A percentile compares a stretch with the other conserved stretches of the same genome.
Conservation (phyloP, 1,140 invertebrate genomes). For the Calycopis cecrops region DNA sequence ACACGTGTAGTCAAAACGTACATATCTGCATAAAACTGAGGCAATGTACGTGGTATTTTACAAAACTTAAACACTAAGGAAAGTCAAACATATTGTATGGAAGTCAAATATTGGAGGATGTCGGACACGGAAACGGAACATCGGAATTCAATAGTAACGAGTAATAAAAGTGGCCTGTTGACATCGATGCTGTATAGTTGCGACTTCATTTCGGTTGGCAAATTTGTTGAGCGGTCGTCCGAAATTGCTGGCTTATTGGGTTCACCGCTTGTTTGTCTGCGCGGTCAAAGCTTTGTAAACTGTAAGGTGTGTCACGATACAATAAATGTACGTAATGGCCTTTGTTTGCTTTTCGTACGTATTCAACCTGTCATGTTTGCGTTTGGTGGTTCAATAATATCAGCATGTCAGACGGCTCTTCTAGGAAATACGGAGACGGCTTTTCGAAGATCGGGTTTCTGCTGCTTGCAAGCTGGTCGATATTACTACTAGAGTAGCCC, state of each 20-base stretch:
- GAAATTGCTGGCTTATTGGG: constrained; percentile 65
- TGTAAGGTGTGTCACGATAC: constrained; percentile 43
- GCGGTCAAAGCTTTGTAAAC: constrained; percentile 57
- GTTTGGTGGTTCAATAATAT: not conserved
- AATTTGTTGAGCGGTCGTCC: constrained; percentile 62
- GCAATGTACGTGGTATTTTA: too few relatives aligned
- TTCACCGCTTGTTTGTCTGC: constrained; percentile 53
- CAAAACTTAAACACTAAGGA: not conserved
- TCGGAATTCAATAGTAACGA: constrained; percentile 58
- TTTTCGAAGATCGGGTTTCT: too few relatives aligned
- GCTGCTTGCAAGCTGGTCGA: too few relatives aligned
- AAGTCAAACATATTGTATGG: constrained; percentile 3
- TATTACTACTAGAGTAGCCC: too few relatives aligned
- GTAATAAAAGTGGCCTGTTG: constrained; percentile 62
- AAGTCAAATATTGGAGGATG: constrained; percentile 28
- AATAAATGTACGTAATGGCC: constrained; percentile 43
- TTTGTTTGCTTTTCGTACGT: not conserved
- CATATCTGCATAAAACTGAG: too few relatives aligned
- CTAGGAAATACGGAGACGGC: not conserved
- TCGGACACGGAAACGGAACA: constrained; percentile 42
- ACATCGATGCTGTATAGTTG: constrained; percentile 44
- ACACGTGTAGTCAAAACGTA: too few relatives aligned
- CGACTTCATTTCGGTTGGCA: constrained; percentile 66
- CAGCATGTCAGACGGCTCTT: not conserved
- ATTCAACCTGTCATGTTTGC: not conserved